Conservation (phyloP, 2,797 vertebrate genomes). For the Myotis daubentonii region DNA sequence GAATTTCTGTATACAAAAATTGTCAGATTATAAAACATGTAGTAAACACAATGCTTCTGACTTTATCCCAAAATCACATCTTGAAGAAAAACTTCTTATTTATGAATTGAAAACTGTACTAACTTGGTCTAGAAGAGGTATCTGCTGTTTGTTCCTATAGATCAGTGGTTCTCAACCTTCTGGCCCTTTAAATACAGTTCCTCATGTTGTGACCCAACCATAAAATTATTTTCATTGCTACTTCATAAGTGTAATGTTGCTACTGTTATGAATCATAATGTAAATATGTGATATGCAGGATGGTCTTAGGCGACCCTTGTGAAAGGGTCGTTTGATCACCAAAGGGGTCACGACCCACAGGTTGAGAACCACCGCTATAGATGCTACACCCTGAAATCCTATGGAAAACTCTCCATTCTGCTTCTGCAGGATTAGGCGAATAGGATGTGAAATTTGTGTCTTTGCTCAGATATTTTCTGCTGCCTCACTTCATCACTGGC, state of each 20-base stretch:
- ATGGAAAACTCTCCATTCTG: background rate
- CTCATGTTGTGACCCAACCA: too few relatives aligned
- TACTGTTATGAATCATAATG: too few relatives aligned
- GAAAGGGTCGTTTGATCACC: too few relatives aligned
- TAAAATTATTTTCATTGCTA: too few relatives aligned
- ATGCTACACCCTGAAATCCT: background rate
- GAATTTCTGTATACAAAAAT: background rate
- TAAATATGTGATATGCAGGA: too few relatives aligned
- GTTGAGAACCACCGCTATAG: too few relatives aligned
- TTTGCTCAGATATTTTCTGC: background rate
- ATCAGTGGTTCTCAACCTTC: background rate
- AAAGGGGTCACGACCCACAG: too few relatives aligned
- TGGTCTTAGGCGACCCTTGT: too few relatives aligned
- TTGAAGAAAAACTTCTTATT: slow-evolving; percentile 26
- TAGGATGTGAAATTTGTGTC: background rate
- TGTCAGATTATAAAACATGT: slow-evolving; percentile 13
- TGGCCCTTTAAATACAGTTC: too few relatives aligned
- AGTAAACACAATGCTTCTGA: background rate
- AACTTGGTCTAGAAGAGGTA: slow-evolving; percentile 42
- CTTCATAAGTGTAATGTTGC: too few relatives aligned
- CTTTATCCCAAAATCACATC: background rate
- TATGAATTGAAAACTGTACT: slow-evolving; percentile 23
- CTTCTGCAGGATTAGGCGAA: background rate
- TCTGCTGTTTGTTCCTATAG: background rate
- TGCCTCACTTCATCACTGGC: background rate